Conservation (phyloP, 2,113 vertebrate genomes). For the Casuarius casuarius region DNA sequence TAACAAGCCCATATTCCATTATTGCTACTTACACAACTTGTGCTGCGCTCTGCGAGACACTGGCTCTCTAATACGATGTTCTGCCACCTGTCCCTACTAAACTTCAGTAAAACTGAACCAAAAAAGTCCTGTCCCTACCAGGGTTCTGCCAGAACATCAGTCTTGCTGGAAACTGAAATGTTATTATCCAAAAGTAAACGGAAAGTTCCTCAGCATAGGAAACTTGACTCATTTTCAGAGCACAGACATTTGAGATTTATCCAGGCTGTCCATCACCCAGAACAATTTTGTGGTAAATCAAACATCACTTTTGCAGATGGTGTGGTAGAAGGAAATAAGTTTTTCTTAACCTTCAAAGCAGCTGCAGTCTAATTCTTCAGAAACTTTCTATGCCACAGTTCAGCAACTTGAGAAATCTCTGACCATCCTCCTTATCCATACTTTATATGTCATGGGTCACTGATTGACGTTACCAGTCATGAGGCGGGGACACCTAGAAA, state of each 20-base stretch:
- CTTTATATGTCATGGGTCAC: not conserved
- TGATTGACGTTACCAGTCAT: not conserved
- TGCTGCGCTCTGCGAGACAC: not conserved
- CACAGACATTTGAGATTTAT: slow-evolving; percentile 18
- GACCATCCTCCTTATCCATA: not conserved
- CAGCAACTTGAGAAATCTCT: not conserved
- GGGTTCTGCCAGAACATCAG: not conserved
- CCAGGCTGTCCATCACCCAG: slow-evolving; percentile 49
- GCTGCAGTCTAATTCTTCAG: not conserved
- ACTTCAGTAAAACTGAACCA: not conserved
- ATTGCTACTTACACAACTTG: not conserved
- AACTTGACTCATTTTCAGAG: slow-evolving; percentile 36
- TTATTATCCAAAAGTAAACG: slow-evolving; percentile 10
- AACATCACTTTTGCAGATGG: slow-evolving; percentile 46
- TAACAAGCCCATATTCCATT: not conserved
- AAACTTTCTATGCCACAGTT: not conserved
- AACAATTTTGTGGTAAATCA: slow-evolving; percentile 38
- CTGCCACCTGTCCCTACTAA: not conserved
- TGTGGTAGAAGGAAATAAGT: slow-evolving; percentile 37
- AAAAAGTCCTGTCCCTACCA: not conserved
- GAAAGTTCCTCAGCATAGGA: slow-evolving; percentile 15
- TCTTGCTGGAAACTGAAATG: not conserved
- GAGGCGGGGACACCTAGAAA: not conserved
- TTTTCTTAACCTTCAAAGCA: slow-evolving; percentile 54
- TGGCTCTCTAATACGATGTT: not conserved